Percentiles rank a stretch among this genome's conserved stretches.
These are phyloP conservation scores for Crocidura indochinensis DNA, from an alignment of 2,797 vertebrate genomes.

Conservation along the genomic window DNA sequence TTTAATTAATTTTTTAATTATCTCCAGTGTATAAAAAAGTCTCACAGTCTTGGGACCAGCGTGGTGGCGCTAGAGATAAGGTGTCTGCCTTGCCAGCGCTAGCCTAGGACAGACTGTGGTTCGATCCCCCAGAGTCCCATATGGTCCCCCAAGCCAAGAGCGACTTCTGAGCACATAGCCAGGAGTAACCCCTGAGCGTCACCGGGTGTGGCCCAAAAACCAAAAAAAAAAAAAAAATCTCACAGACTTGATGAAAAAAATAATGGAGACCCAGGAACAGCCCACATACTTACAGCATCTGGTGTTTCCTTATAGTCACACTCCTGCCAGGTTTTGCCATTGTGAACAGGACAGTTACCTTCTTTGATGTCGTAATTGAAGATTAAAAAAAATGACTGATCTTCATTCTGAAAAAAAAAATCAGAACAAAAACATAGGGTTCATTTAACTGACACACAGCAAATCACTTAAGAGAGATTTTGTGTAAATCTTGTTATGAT, in stretches of 20 bases:
- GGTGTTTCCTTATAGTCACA: constrained; percentile 90
- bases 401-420: constrained; percentile 85
- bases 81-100: no score
- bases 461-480: constrained; percentile 4
- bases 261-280: not conserved
- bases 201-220: no score
- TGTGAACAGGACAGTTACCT: constrained; percentile 90
- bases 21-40: no score
- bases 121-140: no score
- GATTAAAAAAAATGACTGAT: constrained; percentile 84
- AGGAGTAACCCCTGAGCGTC: no score
- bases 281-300: constrained; percentile 88
- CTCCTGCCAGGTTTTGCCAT: constrained; percentile 91
- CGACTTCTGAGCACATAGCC: no score
- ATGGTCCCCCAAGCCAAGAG: no score
- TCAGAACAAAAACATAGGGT: constrained; percentile 6
- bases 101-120: no score
- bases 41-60: no score
- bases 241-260: not conserved
- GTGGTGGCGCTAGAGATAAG: no score
- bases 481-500: constrained; percentile 5
- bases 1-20: no score
- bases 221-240: not conserved
- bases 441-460: constrained; percentile 74
- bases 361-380: constrained; percentile 92